Base-by-base conservation (phyloP, 2,888 invertebrate genomes). In the Nudaria mundana region DNA sequence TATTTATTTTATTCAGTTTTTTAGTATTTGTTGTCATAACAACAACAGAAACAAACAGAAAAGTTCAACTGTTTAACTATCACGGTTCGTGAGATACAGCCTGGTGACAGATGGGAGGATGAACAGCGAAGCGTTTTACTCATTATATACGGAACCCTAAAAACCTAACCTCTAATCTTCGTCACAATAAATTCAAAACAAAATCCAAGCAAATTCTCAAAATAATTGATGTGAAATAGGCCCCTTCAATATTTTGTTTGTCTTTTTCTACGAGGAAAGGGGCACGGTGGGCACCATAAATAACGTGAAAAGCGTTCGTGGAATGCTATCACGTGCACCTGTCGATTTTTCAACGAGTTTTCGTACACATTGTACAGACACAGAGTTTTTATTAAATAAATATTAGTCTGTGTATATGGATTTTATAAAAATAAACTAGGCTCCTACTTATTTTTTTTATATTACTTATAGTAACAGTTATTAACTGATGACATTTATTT, bases 311-410 rank as follows among this genome's bases (percentile, higher is more conserved):
- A 63, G 70, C 68, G 63, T 63, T 74, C 68, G 70, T 60, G 54
- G 56, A 69, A 65, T 63, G 75, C 75, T 79, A 82, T 84, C 81
- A 81, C 66, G 69, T 79, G 79, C 83, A 84, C 80, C 83, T 83
- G 82, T 63, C 78, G 74, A 78, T 79, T 76, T 71, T 75, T 79
- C 71, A 78, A 68, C 67, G 62, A 48, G 45, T 39, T 31, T 41
- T 7, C 32, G 40, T 25, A 3, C 10, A 20, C 14, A 25, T 44
- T 60, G 42, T 56, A 49, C 67, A 71, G 80, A 71, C 37, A 11
- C 7, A 34, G 61, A 54, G n/a, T 72, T 70, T 48, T 26, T 34
- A 18, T 26, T 34, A 13, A 16, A 5, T 23, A 33, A 33, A 33
- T 24, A 33, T 16, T 24, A 24, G 24, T 24, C 24, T 10, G 14